Percentiles rank a stretch among this genome's conserved stretches.
Conservation (phyloP, 2,888 invertebrate species). For the Eueremaeus valkanovi region DNA sequence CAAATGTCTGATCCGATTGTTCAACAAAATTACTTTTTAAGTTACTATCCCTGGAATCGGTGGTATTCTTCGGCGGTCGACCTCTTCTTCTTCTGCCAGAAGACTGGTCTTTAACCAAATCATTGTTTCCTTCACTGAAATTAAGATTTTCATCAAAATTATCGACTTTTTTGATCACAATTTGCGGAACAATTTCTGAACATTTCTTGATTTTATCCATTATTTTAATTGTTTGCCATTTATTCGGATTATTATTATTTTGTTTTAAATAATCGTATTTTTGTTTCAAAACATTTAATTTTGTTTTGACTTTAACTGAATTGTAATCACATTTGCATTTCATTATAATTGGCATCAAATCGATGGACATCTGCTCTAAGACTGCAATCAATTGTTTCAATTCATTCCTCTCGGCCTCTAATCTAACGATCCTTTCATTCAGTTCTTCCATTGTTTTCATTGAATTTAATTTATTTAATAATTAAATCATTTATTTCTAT, state of each 20-base stretch:
- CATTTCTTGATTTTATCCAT: neutral
- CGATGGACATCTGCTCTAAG: conserved; percentile 1
- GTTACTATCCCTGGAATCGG: neutral
- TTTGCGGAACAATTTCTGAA: neutral
- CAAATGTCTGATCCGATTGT: neutral
- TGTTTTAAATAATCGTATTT: neutral
- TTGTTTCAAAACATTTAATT: conserved; percentile 12
- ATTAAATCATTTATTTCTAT: too few relatives aligned
- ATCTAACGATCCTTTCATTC: neutral
- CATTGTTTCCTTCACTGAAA: neutral
- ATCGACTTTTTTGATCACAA: neutral
- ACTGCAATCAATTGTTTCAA: neutral
- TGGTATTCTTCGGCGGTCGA: neutral
- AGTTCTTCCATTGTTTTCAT: neutral
- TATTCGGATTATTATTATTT: neutral
- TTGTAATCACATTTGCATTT: conserved; percentile 13
- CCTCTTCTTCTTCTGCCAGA: neutral
- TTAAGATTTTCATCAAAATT: neutral
- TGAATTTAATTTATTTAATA: too few relatives aligned
- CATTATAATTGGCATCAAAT: neutral
- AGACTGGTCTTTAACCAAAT: neutral
- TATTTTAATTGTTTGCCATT: neutral
- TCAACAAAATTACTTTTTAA: neutral
- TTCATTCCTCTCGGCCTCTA: neutral
- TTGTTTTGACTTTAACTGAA: neutral